These are phyloP conservation scores for Ferrisia virgata DNA, from an alignment of 2,888 invertebrate genomes.

Conservation along the genomic window DNA sequence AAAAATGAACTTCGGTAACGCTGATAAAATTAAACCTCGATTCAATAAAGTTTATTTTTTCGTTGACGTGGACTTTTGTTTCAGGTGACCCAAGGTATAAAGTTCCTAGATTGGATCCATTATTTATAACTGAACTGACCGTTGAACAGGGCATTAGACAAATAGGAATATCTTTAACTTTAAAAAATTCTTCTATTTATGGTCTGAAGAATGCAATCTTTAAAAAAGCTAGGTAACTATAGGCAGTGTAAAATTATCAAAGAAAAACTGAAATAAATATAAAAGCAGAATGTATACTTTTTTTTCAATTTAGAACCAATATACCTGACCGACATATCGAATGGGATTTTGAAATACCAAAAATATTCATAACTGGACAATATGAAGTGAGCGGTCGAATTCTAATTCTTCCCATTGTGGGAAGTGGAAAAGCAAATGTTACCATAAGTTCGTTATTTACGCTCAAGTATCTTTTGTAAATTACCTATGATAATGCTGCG, in stretches of 20 bases:
- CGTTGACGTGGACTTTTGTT: background rate
- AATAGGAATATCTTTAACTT: slow-evolving; percentile 49
- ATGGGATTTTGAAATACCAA: slow-evolving; percentile 50
- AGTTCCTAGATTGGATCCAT: slow-evolving; percentile 50
- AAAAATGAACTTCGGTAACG: background rate
- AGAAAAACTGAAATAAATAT: background rate
- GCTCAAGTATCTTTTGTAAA: no score
- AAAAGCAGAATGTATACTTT: background rate
- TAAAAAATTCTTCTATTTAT: slow-evolving; percentile 49
- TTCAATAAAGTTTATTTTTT: background rate
- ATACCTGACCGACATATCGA: slow-evolving; percentile 49
- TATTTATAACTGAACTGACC: slow-evolving; percentile 49
- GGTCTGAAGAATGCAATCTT: slow-evolving; percentile 49
- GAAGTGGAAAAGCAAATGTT: slow-evolving; percentile 50
- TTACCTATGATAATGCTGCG: no score
- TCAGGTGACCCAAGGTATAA: slow-evolving; percentile 50
- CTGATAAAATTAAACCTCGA: no score
- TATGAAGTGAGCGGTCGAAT: slow-evolving; percentile 50
- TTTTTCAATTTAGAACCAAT: slow-evolving; percentile 48
- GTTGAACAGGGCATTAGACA: slow-evolving; percentile 50
- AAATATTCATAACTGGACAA: slow-evolving; percentile 49
- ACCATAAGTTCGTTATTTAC: slow-evolving; percentile 50
- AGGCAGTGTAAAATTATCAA: background rate
- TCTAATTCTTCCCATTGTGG: slow-evolving; percentile 50
- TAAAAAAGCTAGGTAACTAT: slow-evolving; percentile 48